Percentiles rank a stretch among this genome's conserved stretches.
Evolutionary conservation across 2,797 vertebrate genomes (phyloP).

Genomic region (Clarias laeviceps): DNA sequence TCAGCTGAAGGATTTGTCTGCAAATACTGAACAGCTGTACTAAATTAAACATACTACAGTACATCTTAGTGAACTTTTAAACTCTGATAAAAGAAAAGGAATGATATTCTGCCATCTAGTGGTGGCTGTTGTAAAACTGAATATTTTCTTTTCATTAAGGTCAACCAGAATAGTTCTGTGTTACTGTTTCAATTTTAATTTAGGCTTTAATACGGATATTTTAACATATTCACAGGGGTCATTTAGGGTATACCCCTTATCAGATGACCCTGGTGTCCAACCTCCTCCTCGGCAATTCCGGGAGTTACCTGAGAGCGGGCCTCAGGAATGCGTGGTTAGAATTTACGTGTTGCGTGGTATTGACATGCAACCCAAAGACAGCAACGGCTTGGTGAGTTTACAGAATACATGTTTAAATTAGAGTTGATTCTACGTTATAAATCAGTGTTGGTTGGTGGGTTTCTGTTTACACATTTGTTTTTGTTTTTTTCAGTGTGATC

Average conservation of each 20-base stretch:
- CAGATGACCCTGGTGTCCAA: slow-evolving; percentile 83
- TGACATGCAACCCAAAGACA: slow-evolving; percentile 95
- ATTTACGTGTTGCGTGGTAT: slow-evolving; percentile 86
- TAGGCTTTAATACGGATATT: slow-evolving; percentile 14
- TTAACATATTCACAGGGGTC: slow-evolving; percentile 79
- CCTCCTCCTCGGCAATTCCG: slow-evolving; percentile 90
- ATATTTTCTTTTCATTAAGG: background rate
- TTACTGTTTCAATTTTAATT: background rate
- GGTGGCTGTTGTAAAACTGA: slow-evolving; percentile 44
- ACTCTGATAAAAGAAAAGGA: background rate
- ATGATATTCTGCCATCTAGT: slow-evolving; percentile 64
- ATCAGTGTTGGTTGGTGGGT: background rate
- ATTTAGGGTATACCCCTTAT: slow-evolving; percentile 87
- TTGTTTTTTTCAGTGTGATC: slow-evolving; percentile 83
- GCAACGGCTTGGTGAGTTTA: slow-evolving; percentile 84
- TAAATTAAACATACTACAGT: background rate
- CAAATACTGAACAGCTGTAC: slow-evolving; percentile 16
- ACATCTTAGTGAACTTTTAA: slow-evolving; percentile 12
- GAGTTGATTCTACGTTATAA: slow-evolving; percentile 1
- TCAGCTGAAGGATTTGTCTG: background rate
- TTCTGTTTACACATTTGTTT: background rate
- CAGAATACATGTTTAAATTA: background rate
- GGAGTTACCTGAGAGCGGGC: slow-evolving; percentile 90
- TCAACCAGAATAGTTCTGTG: background rate
- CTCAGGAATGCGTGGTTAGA: slow-evolving; percentile 92